phyloP scores from a whole-genome alignment of 2,888 invertebrate genomes.

The Hedya salicella region DNA sequence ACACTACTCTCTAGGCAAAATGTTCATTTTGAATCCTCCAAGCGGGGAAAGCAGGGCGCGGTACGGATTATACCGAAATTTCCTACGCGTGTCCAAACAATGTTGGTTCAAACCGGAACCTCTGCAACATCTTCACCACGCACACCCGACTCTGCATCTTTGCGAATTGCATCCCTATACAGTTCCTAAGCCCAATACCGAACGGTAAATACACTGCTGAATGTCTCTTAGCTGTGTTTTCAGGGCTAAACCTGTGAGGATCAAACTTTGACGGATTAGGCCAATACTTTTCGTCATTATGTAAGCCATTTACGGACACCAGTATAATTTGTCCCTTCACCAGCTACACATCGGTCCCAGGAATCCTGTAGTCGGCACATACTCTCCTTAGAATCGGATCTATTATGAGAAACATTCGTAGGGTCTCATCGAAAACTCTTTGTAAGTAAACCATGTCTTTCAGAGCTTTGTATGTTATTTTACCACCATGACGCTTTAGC shows the following conservation, averaged over 20 bases:
- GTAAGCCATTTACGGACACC: too few relatives aligned
- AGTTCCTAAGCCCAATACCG: constrained; percentile 54
- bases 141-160: constrained; percentile 12
- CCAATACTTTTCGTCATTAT: constrained; percentile 55
- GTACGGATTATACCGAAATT: neutral
- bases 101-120: neutral
- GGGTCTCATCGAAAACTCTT: constrained; percentile 67
- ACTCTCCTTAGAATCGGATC: too few relatives aligned
- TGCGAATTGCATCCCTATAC: constrained; percentile 8
- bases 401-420: constrained; percentile 53
- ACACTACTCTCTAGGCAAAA: neutral
- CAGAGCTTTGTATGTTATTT: constrained; percentile 47
- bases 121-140: constrained; percentile 3
- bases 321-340: too few relatives aligned
- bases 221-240: constrained; percentile 58
- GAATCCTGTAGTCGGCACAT: too few relatives aligned
- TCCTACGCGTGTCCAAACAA: neutral
- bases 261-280: constrained; percentile 73
- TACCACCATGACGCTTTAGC: constrained; percentile 55
- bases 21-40: neutral
- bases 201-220: constrained; percentile 70
- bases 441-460: constrained; percentile 69
- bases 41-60: neutral
- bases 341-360: too few relatives aligned
- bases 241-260: constrained; percentile 71